phyloP scores from a whole-genome alignment of 2,797 vertebrate species.

The Alectoris magna region DNA sequence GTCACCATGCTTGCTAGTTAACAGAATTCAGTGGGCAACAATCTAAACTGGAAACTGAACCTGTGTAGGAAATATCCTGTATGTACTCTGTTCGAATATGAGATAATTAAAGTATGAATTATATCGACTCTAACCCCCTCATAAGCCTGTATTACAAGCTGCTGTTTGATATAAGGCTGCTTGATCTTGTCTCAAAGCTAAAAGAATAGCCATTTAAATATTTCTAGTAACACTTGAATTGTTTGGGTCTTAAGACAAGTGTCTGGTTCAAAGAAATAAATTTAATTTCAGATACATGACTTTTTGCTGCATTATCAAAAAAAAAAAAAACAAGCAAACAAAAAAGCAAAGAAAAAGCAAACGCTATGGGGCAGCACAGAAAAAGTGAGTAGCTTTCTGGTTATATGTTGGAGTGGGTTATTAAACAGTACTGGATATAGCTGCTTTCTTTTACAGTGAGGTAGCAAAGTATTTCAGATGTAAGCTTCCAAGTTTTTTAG shows the following conservation, averaged over 20 bases:
- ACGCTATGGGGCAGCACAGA: background rate
- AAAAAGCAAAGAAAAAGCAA: background rate
- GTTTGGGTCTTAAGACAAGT: background rate
- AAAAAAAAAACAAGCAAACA: background rate
- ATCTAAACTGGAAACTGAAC: conserved; percentile 17
- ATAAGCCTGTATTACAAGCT: conserved; percentile 43
- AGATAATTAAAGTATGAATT: conserved; percentile 60
- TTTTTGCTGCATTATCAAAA: background rate
- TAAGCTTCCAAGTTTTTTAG: background rate
- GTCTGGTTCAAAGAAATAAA: background rate
- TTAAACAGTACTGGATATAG: background rate
- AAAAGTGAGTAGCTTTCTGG: background rate
- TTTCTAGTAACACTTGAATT: conserved; percentile 9
- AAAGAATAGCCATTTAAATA: conserved; percentile 17
- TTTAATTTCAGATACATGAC: accelerated
- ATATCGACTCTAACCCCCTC: conserved; percentile 9
- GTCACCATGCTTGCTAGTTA: background rate
- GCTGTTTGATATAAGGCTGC: conserved; percentile 40
- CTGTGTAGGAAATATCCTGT: conserved; percentile 27
- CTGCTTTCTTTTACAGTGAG: background rate
- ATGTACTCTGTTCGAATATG: conserved; percentile 46
- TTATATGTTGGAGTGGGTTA: background rate
- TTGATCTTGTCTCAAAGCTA: conserved; percentile 48
- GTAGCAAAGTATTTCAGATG: background rate
- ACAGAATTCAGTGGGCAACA: conserved; percentile 18